Conservation (phyloP, 2,797 vertebrate genomes). For the Cossypha polioptera region DNA sequence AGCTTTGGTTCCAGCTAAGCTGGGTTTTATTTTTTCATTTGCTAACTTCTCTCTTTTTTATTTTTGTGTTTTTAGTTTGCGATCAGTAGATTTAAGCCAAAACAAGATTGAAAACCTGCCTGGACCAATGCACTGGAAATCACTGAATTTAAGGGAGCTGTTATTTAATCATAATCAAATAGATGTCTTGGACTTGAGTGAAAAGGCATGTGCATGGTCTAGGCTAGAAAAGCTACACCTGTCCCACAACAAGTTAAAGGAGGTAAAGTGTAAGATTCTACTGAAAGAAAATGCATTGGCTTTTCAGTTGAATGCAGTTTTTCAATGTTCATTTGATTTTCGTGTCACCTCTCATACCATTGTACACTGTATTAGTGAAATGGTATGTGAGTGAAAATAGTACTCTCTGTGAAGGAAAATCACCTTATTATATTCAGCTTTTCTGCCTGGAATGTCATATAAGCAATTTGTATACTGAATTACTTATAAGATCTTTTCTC, state of each 20-base stretch:
- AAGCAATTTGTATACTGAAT: background rate
- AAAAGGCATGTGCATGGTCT: slow-evolving; percentile 84
- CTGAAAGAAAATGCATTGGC: background rate
- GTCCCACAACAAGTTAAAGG: slow-evolving; percentile 87
- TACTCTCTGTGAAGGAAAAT: background rate
- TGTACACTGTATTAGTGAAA: background rate
- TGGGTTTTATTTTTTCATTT: background rate
- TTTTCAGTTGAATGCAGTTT: background rate
- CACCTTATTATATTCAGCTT: background rate
- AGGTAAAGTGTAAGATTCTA: slow-evolving; percentile 76
- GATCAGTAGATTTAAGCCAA: slow-evolving; percentile 89
- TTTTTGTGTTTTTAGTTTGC: slow-evolving; percentile 76
- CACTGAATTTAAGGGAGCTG: slow-evolving; percentile 88
- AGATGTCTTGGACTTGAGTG: slow-evolving; percentile 82
- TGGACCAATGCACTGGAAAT: slow-evolving; percentile 84
- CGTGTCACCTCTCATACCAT: background rate
- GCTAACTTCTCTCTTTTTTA: background rate
- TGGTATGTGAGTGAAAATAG: background rate
- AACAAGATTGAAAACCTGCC: slow-evolving; percentile 86
- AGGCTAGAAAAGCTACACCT: slow-evolving; percentile 92
- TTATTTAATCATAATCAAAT: slow-evolving; percentile 91
- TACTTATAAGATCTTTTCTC: background rate
- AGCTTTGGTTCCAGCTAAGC: background rate
- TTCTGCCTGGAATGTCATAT: background rate
- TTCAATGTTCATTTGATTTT: background rate